These are phyloP conservation scores for Champsocephalus esox DNA, from an alignment of 2,797 vertebrate species.

Conservation along the genomic window DNA sequence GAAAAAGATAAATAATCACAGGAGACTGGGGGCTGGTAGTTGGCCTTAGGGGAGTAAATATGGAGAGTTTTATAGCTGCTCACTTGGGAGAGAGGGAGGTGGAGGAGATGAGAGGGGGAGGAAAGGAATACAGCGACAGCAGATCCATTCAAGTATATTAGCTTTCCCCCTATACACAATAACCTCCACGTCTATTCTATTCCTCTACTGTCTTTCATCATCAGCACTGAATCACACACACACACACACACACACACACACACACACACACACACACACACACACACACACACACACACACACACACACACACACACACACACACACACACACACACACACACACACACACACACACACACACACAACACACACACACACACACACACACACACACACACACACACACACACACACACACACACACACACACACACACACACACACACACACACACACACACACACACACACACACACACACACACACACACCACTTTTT, in stretches of 20 bases:
- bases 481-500: constrained; percentile 65
- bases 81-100: constrained; percentile 79
- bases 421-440: constrained; percentile 38
- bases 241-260: constrained; percentile 37
- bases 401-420: constrained; percentile 55
- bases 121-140: constrained; percentile 76
- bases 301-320: constrained; percentile 44
- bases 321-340: constrained; percentile 33
- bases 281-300: constrained; percentile 59
- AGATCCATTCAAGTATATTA: constrained; percentile 86
- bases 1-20: constrained; percentile 87
- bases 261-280: constrained; percentile 48
- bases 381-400: constrained; percentile 53
- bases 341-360: constrained; percentile 55
- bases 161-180: constrained; percentile 76
- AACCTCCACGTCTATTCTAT: constrained; percentile 78
- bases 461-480: constrained; percentile 61
- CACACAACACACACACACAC: constrained; percentile 28
- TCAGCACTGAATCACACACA: constrained; percentile 70
- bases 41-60: constrained; percentile 87
- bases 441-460: constrained; percentile 49
- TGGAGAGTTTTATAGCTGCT: constrained; percentile 86
- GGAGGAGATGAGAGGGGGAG: constrained; percentile 70
- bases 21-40: constrained; percentile 85
- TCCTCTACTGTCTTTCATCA: constrained; percentile 82